Evolutionary conservation across 2,113 vertebrate genomes (phyloP), one percentile per base, ranked within the genome.

Genomic region (Cichladusa arquata): DNA sequence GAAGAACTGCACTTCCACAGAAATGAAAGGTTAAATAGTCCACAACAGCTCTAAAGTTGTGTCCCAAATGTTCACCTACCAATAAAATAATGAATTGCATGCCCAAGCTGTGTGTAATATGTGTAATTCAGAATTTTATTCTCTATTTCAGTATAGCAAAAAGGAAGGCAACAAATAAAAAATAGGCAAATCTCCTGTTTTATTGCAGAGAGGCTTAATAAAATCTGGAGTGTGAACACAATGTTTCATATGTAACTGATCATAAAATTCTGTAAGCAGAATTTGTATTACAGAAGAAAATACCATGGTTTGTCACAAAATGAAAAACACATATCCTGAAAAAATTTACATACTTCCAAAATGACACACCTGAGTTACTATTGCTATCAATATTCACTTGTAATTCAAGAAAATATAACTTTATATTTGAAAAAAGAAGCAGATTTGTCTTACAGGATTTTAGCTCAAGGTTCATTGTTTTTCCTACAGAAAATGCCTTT

Each of bases 391-490:
- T 86, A 58, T 53, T 85, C 70, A 22, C 82, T 89, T 67, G 24
- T 70, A 94, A 83, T 87, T 96, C 70, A 92, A 93, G 83, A 79
- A 96, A 86, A 83, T 94, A 88, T 77, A 66, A 47, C 36, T 60
- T 58, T 16, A 14, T 71, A 48, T 95, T 88, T 94, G 60, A 86
- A 90, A 94, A 95, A 89, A 83, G 48, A 84, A 97, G 42, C 80
- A 95, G 65, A 90, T 88, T 64, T 90, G 72, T 86, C 45, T 70
- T 73, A 65, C 4, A 80, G 26, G 14, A 58, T 83, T 64, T 87
- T 57, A 44, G 44, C 53, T 79, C 31, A 82, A 85, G 28, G 9
- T 57, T 90, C 62, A 29, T 7, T 65, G 45, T 45, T 88, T 90
- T 82, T 82, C 54, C 18, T 60, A 6, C 34, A 61, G 45, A 91